Conservation (phyloP, 2,113 vertebrate species). For the Nibea coibor region DNA sequence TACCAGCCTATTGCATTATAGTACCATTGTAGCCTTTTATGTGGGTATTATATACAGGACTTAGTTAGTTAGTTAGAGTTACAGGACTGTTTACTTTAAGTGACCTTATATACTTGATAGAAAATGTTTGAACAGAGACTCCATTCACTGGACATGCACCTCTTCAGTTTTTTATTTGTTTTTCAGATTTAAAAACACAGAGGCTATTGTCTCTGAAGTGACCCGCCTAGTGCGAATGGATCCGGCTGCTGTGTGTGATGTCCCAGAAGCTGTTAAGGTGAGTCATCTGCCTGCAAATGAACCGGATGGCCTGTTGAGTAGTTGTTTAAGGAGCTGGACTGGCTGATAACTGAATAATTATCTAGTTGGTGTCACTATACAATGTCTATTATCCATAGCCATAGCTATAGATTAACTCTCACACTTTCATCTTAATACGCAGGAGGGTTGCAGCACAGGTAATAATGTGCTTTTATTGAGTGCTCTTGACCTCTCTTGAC, state of each 20-base stretch:
- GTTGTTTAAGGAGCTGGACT: not conserved
- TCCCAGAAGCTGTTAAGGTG: slow-evolving; percentile 97
- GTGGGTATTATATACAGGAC: not conserved
- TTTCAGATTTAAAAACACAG: slow-evolving; percentile 95
- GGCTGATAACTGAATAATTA: too few species aligned
- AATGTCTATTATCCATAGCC: too few species aligned
- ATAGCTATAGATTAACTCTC: not conserved
- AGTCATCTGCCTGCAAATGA: not conserved
- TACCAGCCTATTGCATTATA: not conserved
- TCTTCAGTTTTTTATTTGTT: not conserved
- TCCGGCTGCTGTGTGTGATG: slow-evolving; percentile 92
- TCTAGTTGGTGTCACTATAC: too few species aligned
- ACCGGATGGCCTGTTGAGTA: not conserved
- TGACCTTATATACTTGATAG: too few species aligned
- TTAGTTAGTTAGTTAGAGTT: too few species aligned
- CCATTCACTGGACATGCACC: not conserved
- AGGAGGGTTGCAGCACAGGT: too few species aligned
- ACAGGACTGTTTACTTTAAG: not conserved
- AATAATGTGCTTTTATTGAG: not conserved
- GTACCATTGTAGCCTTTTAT: not conserved
- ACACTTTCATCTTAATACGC: not conserved
- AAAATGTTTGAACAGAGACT: not conserved
- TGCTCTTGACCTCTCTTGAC: not conserved
- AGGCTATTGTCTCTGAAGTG: slow-evolving; percentile 94
- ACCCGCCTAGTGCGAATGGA: slow-evolving; percentile 95